Base-by-base conservation (phyloP, 1,140 invertebrate species). In the Wasmannia auropunctata region DNA sequence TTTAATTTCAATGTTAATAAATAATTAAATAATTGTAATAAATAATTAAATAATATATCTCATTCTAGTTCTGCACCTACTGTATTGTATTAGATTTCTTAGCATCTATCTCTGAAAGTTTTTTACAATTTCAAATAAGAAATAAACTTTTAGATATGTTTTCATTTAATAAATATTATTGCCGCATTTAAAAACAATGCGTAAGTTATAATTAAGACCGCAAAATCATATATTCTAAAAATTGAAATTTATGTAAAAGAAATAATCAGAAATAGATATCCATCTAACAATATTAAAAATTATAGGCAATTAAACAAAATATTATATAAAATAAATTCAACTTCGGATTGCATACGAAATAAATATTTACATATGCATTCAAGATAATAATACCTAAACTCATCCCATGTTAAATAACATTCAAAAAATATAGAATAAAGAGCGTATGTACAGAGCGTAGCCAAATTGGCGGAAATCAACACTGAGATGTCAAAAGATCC, bases 231-330 rank as follows among this genome's bases (percentile, higher is more conserved):
- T 34, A 34, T 34, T 37, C 16, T 37, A 2, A 62, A 62, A 62
- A 62, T 63, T 11, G 11, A 37, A 63, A 65, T 67, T 40, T 43
- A 67, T 11, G 14, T 43, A 43, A 67, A 67, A 67, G 11, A 43
- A 67, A 67, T 16, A 1, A 43, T 67, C 37, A 67, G n/a, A 67
- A 67, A 67, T 67, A 67, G 37, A 43, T 67, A n/a, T 67, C 19
- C 22, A 19, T 22, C n/a, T 67, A 67, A 67, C 25, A 5, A 67
- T 25, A 40, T 40, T 40, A 43, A 67, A 67, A 1, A 43, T 67
- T 40, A 65, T 40, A 67, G 37, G 43, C 5, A 67, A 25, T 0
- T 65, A 63, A 5, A 62, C 58, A n/a, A 34, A n/a, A n/a, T 65
- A 65, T 5, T 40, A n/a, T n/a, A n/a, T n/a, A n/a, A n/a, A n/a